These are phyloP conservation scores for Ageneiosus marmoratus DNA, from an alignment of 2,113 vertebrate species.

Conservation along the genomic window DNA sequence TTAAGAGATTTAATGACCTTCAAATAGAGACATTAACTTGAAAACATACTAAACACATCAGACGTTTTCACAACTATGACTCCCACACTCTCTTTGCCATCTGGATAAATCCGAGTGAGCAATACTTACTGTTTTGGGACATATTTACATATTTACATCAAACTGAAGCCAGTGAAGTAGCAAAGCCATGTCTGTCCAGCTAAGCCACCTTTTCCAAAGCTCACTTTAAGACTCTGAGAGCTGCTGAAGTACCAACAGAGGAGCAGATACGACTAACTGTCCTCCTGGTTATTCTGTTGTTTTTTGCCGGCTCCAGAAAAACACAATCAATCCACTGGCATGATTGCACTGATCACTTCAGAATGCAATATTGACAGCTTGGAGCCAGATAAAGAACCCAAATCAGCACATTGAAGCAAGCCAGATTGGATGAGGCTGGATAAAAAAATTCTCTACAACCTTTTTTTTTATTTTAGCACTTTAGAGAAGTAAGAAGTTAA, in stretches of 20 bases:
- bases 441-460: background rate
- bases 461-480: background rate
- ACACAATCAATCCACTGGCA: slow-evolving; percentile 49
- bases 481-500: background rate
- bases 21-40: background rate
- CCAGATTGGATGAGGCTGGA: background rate
- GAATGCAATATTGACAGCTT: slow-evolving; percentile 45
- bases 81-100: background rate
- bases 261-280: background rate
- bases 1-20: background rate
- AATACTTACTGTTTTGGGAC: too few relatives aligned
- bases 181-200: background rate
- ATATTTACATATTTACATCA: background rate
- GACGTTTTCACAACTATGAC: background rate
- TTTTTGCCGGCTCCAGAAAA: slow-evolving; percentile 40
- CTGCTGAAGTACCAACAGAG: slow-evolving; percentile 23
- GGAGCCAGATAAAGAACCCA: slow-evolving; percentile 18
- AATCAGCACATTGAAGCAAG: slow-evolving; percentile 33
- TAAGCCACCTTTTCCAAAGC: slow-evolving; percentile 1
- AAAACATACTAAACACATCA: background rate
- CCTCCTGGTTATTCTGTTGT: slow-evolving; percentile 8
- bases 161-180: background rate
- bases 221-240: background rate
- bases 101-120: background rate
- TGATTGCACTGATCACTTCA: slow-evolving; percentile 46